Evolutionary conservation across 2,797 vertebrate genomes (phyloP), one percentile per base, ranked within the genome.

Genomic region (Myoxocephalus aenaeus): DNA sequence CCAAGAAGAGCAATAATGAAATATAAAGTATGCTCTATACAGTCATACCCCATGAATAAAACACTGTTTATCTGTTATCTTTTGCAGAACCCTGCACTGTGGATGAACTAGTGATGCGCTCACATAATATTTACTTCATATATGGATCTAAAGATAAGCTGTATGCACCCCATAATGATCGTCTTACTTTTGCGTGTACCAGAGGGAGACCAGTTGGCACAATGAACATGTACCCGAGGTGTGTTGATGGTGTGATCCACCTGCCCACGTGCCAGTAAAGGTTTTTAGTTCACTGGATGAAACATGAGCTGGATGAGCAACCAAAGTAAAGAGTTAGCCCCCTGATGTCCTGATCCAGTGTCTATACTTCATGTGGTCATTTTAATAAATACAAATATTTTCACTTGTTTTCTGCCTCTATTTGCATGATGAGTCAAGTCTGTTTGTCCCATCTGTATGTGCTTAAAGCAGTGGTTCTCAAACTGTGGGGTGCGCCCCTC

Each of bases 141-240:
- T 1, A 5, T 25, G 0, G 0, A 2, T 0, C 0, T 0, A 0
- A 2, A 0, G 0, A 1, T 2, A 84, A 59, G 32, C 1, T 87
- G 2, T 80, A 80, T 58, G 1, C 22, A 38, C 0, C 0, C 11
- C 89, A 93, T 50, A 0, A 3, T 4, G 57, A 89, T 0, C 0
- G 0, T 0, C 3, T 89, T 0, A 0, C 0, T 0, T 93, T 92
- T 50, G 0, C 0, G 0, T 93, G 92, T 56, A 3, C 1, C 5
- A 0, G 0, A 1, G 3, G 40, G 27, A n/a, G 0, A 22, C 38
- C 0, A 1, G 13, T 0, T 0, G 11, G 29, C 4, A 1, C 0
- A 0, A 0, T 1, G 1, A 0, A 0, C 2, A 7, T 89, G 70
- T 10, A 1, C 18, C 77, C 63, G 40, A 0, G 0, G 1, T 94